phyloP scores from a whole-genome alignment of 2,113 vertebrate genomes.

The Tyto alba region DNA sequence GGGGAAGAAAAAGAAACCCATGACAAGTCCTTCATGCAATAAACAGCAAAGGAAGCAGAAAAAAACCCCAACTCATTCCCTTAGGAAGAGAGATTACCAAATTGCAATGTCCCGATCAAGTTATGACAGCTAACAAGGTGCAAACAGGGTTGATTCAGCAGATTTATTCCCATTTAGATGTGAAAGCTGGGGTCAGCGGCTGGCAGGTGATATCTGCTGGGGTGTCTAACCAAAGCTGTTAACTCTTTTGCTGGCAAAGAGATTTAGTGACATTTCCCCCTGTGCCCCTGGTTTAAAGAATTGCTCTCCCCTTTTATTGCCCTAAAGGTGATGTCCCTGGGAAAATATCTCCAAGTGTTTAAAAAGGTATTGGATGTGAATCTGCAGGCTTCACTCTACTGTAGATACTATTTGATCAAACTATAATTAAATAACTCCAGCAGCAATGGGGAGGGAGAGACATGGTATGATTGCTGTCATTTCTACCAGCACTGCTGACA shows the following conservation, averaged over 20 bases:
- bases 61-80: accelerated
- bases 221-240: background rate
- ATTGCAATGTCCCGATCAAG: background rate
- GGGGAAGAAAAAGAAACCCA: background rate
- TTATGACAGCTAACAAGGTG: no score
- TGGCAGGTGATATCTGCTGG: accelerated
- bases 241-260: background rate
- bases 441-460: background rate
- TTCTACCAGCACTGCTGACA: accelerated
- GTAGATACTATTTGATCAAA: background rate
- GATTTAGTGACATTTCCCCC: no score
- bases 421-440: background rate
- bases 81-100: background rate
- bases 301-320: background rate
- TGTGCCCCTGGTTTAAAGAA: background rate
- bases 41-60: background rate
- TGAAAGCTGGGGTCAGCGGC: background rate
- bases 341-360: background rate
- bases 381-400: background rate
- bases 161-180: background rate
- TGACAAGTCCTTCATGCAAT: background rate
- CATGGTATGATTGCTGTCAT: accelerated
- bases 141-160: no score
- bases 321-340: background rate
- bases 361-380: no score